These are phyloP conservation scores for Hylaea fasciaria DNA, from an alignment of 2,888 invertebrate species.

Conservation along the genomic window DNA sequence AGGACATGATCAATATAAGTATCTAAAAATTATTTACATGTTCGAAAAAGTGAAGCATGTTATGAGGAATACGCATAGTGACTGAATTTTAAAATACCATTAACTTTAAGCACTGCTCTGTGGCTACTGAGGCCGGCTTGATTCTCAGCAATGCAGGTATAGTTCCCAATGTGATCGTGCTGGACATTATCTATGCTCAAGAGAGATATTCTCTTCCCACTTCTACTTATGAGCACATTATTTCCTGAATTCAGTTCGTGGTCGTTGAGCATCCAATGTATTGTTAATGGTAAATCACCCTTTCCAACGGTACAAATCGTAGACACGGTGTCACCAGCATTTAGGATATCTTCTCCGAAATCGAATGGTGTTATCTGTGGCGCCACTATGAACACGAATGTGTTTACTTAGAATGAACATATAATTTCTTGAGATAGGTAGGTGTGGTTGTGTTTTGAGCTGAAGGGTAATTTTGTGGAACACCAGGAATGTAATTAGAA, in stretches of 20 bases:
- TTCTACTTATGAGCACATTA: constrained; percentile 39
- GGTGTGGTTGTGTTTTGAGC: constrained; percentile 2
- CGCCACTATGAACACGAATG: constrained; percentile 76
- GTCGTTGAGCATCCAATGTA: constrained; percentile 89
- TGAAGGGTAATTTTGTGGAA: constrained; percentile 1
- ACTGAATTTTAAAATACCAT: constrained; percentile 79
- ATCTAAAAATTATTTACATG: constrained; percentile 1
- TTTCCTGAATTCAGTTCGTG: constrained; percentile 67
- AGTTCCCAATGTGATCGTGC: constrained; percentile 85
- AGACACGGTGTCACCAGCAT: constrained; percentile 89
- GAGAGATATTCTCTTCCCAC: constrained; percentile 68
- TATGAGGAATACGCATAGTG: constrained; percentile 13
- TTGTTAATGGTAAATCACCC: constrained; percentile 88
- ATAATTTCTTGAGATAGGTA: background rate
- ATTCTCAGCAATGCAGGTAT: constrained; percentile 87
- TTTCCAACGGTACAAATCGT: constrained; percentile 88
- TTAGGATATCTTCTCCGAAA: constrained; percentile 89
- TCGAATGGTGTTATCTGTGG: constrained; percentile 90
- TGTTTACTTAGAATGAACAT: background rate
- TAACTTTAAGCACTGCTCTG: constrained; percentile 87
- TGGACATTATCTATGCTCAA: constrained; percentile 85
- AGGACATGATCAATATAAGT: background rate
- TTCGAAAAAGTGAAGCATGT: constrained; percentile 25
- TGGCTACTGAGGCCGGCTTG: constrained; percentile 86
- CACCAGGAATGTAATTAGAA: constrained; percentile 21